phyloP scores from a whole-genome alignment of 2,888 invertebrate genomes.

The Brachylomia viminalis region DNA sequence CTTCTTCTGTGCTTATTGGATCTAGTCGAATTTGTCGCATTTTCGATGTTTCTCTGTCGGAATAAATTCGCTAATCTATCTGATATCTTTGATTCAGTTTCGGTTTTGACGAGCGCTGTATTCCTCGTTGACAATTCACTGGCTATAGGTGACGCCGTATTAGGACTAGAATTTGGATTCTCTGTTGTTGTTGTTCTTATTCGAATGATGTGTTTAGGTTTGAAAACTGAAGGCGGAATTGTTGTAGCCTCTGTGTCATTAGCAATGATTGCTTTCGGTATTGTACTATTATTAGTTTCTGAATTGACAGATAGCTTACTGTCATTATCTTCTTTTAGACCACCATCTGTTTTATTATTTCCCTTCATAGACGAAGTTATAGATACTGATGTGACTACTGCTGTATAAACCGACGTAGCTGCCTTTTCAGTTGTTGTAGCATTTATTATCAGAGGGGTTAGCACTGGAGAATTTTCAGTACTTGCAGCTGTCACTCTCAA shows the following conservation, averaged over 20 bases:
- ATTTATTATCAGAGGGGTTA: slow-evolving; percentile 72
- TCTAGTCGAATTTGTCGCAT: slow-evolving; percentile 75
- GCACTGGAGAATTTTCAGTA: slow-evolving; percentile 75
- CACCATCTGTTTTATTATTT: slow-evolving; percentile 84
- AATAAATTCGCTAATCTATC: slow-evolving; percentile 79
- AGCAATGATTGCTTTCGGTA: slow-evolving; percentile 67
- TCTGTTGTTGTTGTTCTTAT: slow-evolving; percentile 86
- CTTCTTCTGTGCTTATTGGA: slow-evolving; percentile 82
- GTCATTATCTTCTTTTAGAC: slow-evolving; percentile 77
- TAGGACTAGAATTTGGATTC: slow-evolving; percentile 73
- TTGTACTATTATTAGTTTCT: slow-evolving; percentile 72
- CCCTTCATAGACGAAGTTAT: slow-evolving; percentile 89
- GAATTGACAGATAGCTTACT: slow-evolving; percentile 71
- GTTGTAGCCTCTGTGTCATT: slow-evolving; percentile 78
- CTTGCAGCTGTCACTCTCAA: slow-evolving; percentile 79
- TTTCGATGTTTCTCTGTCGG: slow-evolving; percentile 76
- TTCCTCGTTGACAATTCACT: slow-evolving; percentile 76
- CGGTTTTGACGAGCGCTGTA: slow-evolving; percentile 69
- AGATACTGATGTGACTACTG: slow-evolving; percentile 89
- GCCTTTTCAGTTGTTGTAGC: slow-evolving; percentile 86
- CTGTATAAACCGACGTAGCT: slow-evolving; percentile 88
- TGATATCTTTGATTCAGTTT: slow-evolving; percentile 76
- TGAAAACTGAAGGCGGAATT: slow-evolving; percentile 64
- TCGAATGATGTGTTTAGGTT: slow-evolving; percentile 82
- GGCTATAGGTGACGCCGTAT: slow-evolving; percentile 78